These are phyloP conservation scores for Periophthalmodon schlosseri DNA, from an alignment of 2,113 vertebrate species.

Conservation along the genomic window DNA sequence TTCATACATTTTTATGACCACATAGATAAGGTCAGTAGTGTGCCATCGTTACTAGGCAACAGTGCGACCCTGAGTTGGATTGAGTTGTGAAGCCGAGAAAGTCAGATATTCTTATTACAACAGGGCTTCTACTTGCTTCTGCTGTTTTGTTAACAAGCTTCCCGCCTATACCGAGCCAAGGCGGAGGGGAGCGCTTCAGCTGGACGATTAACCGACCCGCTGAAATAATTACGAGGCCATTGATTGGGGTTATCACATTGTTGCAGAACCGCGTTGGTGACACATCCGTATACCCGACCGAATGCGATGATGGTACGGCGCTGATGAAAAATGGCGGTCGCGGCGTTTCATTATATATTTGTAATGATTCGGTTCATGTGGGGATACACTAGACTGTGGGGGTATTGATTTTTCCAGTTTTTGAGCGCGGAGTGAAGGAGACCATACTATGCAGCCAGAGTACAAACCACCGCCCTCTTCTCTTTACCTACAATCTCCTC, in stretches of 20 bases:
- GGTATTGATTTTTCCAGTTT: constrained; percentile 72
- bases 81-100: constrained; percentile 79
- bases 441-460: constrained; percentile 61
- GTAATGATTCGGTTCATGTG: constrained; percentile 68
- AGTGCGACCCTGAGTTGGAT: constrained; percentile 78
- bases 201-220: constrained; percentile 58
- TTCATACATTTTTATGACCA: constrained; percentile 87
- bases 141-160: constrained; percentile 64
- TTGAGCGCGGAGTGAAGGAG: constrained; percentile 63
- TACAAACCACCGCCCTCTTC: constrained; percentile 62
- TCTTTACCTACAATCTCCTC: constrained; percentile 39
- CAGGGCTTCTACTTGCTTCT: constrained; percentile 50
- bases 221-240: constrained; percentile 63
- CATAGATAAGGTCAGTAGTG: constrained; percentile 84
- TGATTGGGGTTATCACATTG: constrained; percentile 63
- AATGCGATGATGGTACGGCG: constrained; percentile 43
- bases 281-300: constrained; percentile 24
- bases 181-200: constrained; percentile 49
- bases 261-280: constrained; percentile 45
- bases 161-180: constrained; percentile 45
- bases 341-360: constrained; percentile 67
- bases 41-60: constrained; percentile 85
- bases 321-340: constrained; percentile 48
- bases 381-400: constrained; percentile 64
- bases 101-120: constrained; percentile 78